These are phyloP conservation scores for Pilophorus perplexus DNA, from an alignment of 2,888 invertebrate genomes.

Conservation along the genomic window DNA sequence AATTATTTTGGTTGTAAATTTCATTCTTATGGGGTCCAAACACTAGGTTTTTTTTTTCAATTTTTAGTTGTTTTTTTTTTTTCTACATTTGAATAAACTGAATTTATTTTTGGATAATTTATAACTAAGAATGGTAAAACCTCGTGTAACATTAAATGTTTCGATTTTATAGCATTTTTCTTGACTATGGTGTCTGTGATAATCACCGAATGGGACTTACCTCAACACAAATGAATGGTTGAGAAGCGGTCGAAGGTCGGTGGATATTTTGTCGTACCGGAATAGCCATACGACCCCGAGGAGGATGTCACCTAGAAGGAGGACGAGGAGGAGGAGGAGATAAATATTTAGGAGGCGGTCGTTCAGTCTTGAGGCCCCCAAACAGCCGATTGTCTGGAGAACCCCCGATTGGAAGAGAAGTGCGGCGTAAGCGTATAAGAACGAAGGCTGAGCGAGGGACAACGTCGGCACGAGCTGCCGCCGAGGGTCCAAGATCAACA, in stretches of 20 bases:
- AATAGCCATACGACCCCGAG: conserved; percentile 84
- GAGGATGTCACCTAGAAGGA: conserved; percentile 79
- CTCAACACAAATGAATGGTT: conserved; percentile 56
- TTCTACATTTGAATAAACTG: too few species aligned
- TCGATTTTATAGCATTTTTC: too few species aligned
- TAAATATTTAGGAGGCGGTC: conserved; percentile 79
- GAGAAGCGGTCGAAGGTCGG: conserved; percentile 68
- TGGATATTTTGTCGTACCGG: conserved; percentile 70
- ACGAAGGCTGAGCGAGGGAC: conserved; percentile 73
- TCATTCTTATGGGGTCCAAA: too few species aligned
- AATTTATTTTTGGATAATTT: too few species aligned
- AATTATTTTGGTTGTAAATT: too few species aligned
- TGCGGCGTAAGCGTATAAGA: conserved; percentile 81
- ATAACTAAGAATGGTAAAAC: too few species aligned
- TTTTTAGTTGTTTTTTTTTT: too few species aligned
- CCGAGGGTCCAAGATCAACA: conserved; percentile 67
- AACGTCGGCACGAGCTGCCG: conserved; percentile 70
- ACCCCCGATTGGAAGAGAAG: conserved; percentile 68
- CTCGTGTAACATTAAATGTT: too few species aligned
- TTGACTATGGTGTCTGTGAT: too few species aligned
- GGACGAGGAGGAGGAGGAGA: conserved; percentile 73
- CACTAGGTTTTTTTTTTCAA: too few species aligned
- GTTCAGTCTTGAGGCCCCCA: conserved; percentile 76
- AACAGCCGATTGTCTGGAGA: conserved; percentile 68
- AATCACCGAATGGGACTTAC: conserved; percentile 50